These are phyloP conservation scores for Tupaia tana DNA, from an alignment of 2,113 vertebrate species.

Conservation along the genomic window DNA sequence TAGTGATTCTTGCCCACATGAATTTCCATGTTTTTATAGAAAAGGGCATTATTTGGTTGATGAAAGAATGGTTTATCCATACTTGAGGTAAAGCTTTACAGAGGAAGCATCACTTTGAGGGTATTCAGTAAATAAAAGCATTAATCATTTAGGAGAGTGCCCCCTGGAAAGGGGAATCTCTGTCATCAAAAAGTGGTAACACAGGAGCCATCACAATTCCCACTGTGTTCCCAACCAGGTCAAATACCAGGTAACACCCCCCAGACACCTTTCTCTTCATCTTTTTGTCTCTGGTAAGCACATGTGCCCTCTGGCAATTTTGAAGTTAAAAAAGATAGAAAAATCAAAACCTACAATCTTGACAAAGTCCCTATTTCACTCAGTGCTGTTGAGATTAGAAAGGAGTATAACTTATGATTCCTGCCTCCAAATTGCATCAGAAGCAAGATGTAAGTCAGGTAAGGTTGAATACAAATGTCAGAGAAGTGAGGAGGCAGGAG, in stretches of 20 bases:
- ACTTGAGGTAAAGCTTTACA: background rate
- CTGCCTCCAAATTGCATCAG: background rate
- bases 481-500: background rate
- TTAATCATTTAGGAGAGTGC: background rate
- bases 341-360: background rate
- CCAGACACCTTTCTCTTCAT: too few relatives aligned
- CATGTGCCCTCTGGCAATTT: too few relatives aligned
- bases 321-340: background rate
- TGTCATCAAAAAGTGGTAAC: background rate
- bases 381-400: background rate
- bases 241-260: background rate
- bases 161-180: background rate
- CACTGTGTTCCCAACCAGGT: background rate
- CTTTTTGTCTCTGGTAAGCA: background rate
- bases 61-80: background rate
- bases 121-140: background rate
- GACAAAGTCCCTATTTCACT: background rate
- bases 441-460: background rate
- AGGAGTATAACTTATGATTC: background rate
- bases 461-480: background rate
- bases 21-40: background rate
- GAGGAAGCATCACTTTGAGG: background rate
- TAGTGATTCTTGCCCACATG: slow-evolving; percentile 1
- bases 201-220: background rate
- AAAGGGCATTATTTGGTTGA: background rate